Base-by-base conservation (phyloP, 2,888 invertebrate species). In the Andrena trimmerana region DNA sequence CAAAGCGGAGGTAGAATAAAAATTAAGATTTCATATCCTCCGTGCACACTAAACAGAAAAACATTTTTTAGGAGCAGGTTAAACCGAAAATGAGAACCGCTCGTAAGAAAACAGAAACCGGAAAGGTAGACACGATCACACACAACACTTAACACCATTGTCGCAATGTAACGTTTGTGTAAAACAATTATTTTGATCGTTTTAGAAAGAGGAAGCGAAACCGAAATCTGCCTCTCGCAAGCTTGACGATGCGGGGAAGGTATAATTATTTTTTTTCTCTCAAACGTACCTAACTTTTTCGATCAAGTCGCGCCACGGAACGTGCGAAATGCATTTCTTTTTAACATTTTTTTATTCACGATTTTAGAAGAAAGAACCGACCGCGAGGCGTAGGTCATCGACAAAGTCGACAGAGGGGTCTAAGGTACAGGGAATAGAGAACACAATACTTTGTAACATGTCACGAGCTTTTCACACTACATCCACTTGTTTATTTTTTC, bases 321-420 rank as follows among this genome's bases (percentile, higher is more conserved):
- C 3, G 7, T 24, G n/a, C 0, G 13, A 20, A 29, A 4, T 3
- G 7, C 24, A 27, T 57, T 27, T 27, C 16, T 62, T 20, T 62
- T 33, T 62, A 54, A 66, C 60, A 59, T 75, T 69, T 72, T n/a
- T 77, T 57, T 65, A 36, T 67, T 42, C 72, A 5, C 54, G 24
- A 63, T 76, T 88, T 79, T 88, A 88, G 83, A 88, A 81, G 48
- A 87, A 78, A 60, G 75, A 52, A 63, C 42, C 76, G 31, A 33
- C 67, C 16, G 69, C 73, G 33, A 83, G 85, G 71, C 87, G 85
- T 84, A 85, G 65, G 8, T 79, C 83, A 63, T 87, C 87, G 33
- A 73, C 85, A 68, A 85, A 84, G n/a, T 78, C 85, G 20, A 67
- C 73, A 4, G 85, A 87, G 0, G 72, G 68, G 13, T 76, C 83